Conservation (phyloP, 2,113 vertebrate species). For the Indicator indicator region DNA sequence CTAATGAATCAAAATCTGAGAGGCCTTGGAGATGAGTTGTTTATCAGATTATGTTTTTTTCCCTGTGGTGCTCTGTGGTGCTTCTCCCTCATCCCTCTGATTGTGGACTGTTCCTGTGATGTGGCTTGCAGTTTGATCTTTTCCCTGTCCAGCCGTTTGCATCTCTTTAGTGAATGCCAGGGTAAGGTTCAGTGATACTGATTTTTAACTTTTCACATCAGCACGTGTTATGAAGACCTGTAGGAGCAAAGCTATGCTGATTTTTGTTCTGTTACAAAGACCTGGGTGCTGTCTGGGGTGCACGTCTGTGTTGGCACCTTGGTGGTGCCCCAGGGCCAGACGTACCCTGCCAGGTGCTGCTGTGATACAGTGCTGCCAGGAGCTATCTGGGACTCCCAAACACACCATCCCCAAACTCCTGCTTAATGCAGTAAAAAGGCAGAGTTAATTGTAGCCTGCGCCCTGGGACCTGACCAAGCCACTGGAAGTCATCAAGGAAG, state of each 20-base stretch:
- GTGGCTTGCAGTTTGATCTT: neutral
- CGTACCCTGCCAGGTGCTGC: constrained; percentile 43
- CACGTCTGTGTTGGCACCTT: neutral
- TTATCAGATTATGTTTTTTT: neutral
- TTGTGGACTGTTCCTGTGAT: neutral
- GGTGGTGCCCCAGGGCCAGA: neutral
- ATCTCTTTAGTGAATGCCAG: neutral
- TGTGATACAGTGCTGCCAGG: constrained; percentile 26
- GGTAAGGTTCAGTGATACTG: neutral
- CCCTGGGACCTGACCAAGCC: constrained; percentile 48
- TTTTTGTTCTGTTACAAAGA: neutral
- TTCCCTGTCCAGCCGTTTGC: neutral
- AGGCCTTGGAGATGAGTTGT: neutral
- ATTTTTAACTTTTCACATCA: neutral
- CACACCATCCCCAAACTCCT: neutral
- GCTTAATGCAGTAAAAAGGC: constrained; percentile 36
- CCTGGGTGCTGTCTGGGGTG: neutral
- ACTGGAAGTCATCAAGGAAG: neutral
- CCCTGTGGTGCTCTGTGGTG: neutral
- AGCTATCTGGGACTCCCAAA: neutral
- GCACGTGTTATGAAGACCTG: neutral
- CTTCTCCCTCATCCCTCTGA: neutral
- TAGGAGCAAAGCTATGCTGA: neutral
- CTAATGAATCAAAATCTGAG: constrained; percentile 35
- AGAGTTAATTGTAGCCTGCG: constrained; percentile 47